phyloP scores from a whole-genome alignment of 2,797 vertebrate genomes.

The Protonibea diacanthus region DNA sequence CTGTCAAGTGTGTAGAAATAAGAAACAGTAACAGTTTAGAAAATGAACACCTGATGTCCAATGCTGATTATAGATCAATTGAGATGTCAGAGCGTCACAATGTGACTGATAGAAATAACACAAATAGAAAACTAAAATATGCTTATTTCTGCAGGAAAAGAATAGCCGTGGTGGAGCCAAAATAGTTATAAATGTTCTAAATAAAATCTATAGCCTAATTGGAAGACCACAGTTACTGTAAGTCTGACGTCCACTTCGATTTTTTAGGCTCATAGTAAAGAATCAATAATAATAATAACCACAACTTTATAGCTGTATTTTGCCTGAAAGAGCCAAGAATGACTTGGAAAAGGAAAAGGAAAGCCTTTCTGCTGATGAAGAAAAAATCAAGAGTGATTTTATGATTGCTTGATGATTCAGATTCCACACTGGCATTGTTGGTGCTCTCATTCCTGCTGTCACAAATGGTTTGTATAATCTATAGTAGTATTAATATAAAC shows the following conservation, averaged over 20 bases:
- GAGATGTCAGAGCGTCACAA: background rate
- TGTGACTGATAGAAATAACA: background rate
- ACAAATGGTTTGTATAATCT: background rate
- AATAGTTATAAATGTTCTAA: background rate
- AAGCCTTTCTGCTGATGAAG: background rate
- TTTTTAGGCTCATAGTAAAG: no score
- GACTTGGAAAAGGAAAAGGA: background rate
- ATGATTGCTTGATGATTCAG: background rate
- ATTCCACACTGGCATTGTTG: background rate
- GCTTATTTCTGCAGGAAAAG: background rate
- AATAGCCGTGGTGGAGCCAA: background rate
- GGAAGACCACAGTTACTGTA: background rate
- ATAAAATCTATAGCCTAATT: background rate
- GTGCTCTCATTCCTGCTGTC: background rate
- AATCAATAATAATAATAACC: background rate
- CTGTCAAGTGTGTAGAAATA: background rate
- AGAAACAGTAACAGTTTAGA: background rate
- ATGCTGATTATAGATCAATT: background rate
- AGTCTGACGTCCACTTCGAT: background rate
- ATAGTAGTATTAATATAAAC: background rate
- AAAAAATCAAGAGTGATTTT: background rate
- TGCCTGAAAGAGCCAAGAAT: background rate
- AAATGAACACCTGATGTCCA: background rate
- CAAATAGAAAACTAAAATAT: background rate
- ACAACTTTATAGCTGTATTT: background rate